Percentiles rank a stretch among this genome's conserved stretches.
These are phyloP conservation scores for Aplidium turbinatum DNA, from an alignment of 23 tunicate species.

Conservation along the genomic window DNA sequence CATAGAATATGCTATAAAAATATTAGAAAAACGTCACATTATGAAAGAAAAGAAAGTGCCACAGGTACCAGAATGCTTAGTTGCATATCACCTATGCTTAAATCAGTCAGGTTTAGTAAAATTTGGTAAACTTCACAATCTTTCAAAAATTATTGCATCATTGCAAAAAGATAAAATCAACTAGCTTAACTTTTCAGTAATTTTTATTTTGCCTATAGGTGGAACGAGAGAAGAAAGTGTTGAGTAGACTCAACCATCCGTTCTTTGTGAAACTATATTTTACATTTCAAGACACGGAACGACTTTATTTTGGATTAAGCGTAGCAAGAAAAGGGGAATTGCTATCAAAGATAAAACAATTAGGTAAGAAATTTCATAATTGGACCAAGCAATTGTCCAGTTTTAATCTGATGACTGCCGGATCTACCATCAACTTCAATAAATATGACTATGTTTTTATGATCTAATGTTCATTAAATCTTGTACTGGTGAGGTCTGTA, in stretches of 20 bases:
- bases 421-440: too few species aligned
- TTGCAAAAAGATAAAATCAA: not conserved
- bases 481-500: too few species aligned
- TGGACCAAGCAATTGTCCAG: too few species aligned
- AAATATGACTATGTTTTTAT: too few species aligned
- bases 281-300: slow-evolving; percentile 87
- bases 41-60: slow-evolving; percentile 85
- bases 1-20: slow-evolving; percentile 80
- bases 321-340: slow-evolving; percentile 92
- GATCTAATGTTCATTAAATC: too few species aligned
- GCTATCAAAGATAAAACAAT: slow-evolving; percentile 57
- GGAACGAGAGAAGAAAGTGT: slow-evolving; percentile 77
- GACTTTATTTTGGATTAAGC: slow-evolving; percentile 87
- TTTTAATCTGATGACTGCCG: too few species aligned
- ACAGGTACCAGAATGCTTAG: too few species aligned
- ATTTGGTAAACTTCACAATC: too few species aligned
- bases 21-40: slow-evolving; percentile 76
- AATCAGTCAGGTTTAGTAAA: too few species aligned
- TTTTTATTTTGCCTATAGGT: slow-evolving; percentile 50
- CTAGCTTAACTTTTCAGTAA: not conserved
- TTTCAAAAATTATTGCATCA: not conserved
- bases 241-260: slow-evolving; percentile 76
- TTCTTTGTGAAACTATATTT: slow-evolving; percentile 83
- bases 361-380: too few species aligned
- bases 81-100: too few species aligned